These are phyloP conservation scores for Hippocampus guttulatus DNA, from an alignment of 2,113 vertebrate species.

Conservation along the genomic window DNA sequence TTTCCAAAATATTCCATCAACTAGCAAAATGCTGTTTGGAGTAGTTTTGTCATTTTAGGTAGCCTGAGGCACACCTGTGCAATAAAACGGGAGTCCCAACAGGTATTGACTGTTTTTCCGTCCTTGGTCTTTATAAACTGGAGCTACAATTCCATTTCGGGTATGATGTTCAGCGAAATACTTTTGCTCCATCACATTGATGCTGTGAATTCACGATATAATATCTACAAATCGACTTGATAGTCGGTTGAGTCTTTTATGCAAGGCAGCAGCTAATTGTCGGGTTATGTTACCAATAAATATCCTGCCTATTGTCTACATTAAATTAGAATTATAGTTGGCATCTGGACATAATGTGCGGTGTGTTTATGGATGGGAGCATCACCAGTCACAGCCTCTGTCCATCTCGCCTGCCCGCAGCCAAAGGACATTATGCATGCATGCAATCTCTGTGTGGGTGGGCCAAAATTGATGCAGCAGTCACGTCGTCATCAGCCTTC, in stretches of 20 bases:
- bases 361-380: conserved; percentile 33
- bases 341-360: conserved; percentile 27
- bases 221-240: too few species aligned
- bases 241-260: neutral
- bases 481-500: conserved; percentile 44
- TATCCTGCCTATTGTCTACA: conserved; percentile 3
- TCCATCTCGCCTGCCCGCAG: conserved; percentile 31
- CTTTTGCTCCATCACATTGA: neutral
- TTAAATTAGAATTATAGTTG: conserved; percentile 6
- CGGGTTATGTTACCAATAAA: conserved; percentile 1
- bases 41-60: too few species aligned
- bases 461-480: conserved; percentile 62
- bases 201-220: neutral
- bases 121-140: neutral
- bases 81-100: too few species aligned
- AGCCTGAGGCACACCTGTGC: too few species aligned
- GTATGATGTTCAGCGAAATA: neutral
- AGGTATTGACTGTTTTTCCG: too few species aligned
- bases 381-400: conserved; percentile 26
- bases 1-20: too few species aligned
- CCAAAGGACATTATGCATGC: conserved; percentile 52
- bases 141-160: neutral
- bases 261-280: neutral
- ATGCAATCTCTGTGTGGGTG: conserved; percentile 39
- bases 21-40: too few species aligned